Conservation (phyloP, 2,797 vertebrate genomes). For the Ctenopoma multispine region DNA sequence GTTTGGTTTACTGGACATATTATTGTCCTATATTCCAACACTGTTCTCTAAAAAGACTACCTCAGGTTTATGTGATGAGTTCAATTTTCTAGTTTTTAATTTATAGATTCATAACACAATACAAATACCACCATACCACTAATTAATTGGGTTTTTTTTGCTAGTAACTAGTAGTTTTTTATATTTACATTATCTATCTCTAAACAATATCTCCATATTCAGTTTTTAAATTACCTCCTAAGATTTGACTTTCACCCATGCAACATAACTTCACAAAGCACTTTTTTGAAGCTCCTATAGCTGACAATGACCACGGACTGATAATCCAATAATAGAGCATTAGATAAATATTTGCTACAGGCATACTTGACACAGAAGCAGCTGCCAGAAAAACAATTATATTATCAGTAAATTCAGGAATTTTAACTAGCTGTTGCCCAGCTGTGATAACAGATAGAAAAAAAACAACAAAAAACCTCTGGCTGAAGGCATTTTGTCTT, state of each 20-base stretch:
- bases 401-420: conserved; percentile 64
- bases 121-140: too few species aligned
- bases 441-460: conserved; percentile 81
- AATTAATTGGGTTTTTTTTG: too few species aligned
- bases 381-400: conserved; percentile 46
- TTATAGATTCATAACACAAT: neutral
- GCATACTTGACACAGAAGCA: conserved; percentile 31
- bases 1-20: neutral
- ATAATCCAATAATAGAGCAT: conserved; percentile 38
- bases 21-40: neutral
- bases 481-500: conserved; percentile 87
- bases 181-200: too few species aligned
- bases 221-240: too few species aligned
- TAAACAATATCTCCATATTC: too few species aligned
- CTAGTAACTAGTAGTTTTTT: too few species aligned
- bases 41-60: neutral
- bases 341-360: conserved; percentile 51
- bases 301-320: conserved; percentile 10
- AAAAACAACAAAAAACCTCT: too few species aligned
- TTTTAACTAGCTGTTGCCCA: conserved; percentile 79
- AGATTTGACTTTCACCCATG: too few species aligned
- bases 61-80: too few species aligned
- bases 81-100: neutral
- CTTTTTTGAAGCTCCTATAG: neutral
- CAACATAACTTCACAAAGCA: too few species aligned